Conservation (phyloP, 1,140 invertebrate genomes). For the Drosophila mayri region DNA sequence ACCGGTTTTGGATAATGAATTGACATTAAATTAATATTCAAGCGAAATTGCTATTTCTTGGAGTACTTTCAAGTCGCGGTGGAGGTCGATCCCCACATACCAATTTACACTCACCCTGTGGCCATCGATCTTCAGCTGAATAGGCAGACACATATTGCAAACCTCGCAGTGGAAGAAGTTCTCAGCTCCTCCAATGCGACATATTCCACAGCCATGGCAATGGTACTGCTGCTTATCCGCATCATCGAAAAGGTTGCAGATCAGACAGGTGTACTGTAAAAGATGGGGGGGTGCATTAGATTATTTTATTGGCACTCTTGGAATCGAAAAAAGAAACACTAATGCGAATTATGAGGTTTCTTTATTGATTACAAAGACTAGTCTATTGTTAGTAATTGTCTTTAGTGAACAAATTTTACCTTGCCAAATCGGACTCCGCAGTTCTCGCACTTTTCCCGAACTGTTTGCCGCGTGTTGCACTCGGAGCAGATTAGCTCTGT, state of each 20-base stretch:
- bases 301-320: neutral
- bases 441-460: slow-evolving; percentile 91
- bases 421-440: slow-evolving; percentile 92
- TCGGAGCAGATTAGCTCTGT: slow-evolving; percentile 92
- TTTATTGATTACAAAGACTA: too few relatives aligned
- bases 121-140: slow-evolving; percentile 89
- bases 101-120: slow-evolving; percentile 89
- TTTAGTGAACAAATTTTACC: slow-evolving; percentile 51
- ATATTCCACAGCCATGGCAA: slow-evolving; percentile 94
- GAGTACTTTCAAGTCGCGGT: slow-evolving; percentile 33
- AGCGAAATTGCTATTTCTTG: slow-evolving; percentile 34
- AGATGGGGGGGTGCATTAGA: neutral
- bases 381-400: too few relatives aligned
- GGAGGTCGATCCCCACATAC: slow-evolving; percentile 27
- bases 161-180: slow-evolving; percentile 94
- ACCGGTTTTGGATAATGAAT: slow-evolving; percentile 57
- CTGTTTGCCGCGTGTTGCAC: slow-evolving; percentile 92
- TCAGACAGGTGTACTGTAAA: slow-evolving; percentile 92
- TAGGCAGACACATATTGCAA: slow-evolving; percentile 94
- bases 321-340: too few relatives aligned
- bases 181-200: slow-evolving; percentile 93
- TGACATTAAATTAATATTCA: slow-evolving; percentile 43
- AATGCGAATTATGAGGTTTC: too few relatives aligned
- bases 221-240: slow-evolving; percentile 95
- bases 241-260: slow-evolving; percentile 96